Conservation (phyloP, 2,797 vertebrate genomes). For the Stomatorhinus walkeri region DNA sequence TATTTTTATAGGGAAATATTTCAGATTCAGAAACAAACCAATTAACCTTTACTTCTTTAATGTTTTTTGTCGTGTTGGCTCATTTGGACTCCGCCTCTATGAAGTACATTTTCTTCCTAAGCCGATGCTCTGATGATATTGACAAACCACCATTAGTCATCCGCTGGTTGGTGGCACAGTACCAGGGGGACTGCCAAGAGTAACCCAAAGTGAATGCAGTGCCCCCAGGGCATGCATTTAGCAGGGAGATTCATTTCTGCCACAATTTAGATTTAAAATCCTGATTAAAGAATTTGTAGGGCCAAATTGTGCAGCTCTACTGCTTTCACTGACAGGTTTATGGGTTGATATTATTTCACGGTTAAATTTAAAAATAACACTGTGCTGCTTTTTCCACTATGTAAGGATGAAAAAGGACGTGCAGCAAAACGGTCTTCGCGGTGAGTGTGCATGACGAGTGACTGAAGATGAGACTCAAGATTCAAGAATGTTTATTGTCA, state of each 20-base stretch:
- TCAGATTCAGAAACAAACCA: not conserved
- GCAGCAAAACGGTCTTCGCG: not conserved
- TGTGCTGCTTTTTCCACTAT: not conserved
- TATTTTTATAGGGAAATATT: not conserved
- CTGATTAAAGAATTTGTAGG: not conserved
- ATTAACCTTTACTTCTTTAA: slow-evolving; percentile 8
- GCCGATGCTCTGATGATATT: not conserved
- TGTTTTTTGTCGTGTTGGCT: not conserved
- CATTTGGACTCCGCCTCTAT: not conserved
- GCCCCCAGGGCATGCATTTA: not conserved
- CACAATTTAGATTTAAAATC: not conserved
- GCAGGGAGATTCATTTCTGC: not conserved
- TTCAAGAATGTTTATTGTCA: not conserved
- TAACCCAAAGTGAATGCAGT: not conserved
- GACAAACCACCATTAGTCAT: not conserved
- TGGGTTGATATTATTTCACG: not conserved
- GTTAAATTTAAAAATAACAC: not conserved
- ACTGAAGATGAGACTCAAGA: not conserved
- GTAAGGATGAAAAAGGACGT: not conserved
- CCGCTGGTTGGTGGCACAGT: not conserved
- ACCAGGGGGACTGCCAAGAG: not conserved
- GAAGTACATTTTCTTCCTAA: not conserved
- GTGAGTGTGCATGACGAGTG: not conserved
- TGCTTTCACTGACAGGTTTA: not conserved
- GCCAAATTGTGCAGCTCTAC: not conserved